Base-by-base conservation (phyloP, 2,888 invertebrate genomes). In the Calameuta idolon region DNA sequence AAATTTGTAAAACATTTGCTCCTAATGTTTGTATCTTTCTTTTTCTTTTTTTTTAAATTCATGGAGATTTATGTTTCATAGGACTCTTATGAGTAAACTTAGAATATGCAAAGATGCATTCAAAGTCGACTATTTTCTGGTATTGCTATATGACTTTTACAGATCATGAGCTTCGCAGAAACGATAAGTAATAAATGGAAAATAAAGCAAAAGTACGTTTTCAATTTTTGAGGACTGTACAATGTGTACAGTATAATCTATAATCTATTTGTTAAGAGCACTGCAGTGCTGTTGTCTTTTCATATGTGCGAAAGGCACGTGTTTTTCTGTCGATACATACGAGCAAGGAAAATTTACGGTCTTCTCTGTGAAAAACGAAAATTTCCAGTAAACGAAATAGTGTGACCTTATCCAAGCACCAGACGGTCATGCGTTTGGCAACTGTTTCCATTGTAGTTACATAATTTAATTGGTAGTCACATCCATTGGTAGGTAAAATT, bases 391-490 rank as follows among this genome's bases (percentile, higher is more conserved):
- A 23, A 71, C 12, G 15, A 30, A 15, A 71, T 71, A 23, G 71
- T 33, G 33, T 9, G 15, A 71, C 71, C 69, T 77, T 34, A 71
- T 68, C 68, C 35, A 69, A 69, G 34, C 55, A 55, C 15, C 9
- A 55, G 55, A 9, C 23, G 23, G 55, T 55, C 55, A 55, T 55
- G 23, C 55, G 9, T 55, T 55, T 2, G 23, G 23, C 55, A 55
- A 55, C 55, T 23, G 23, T 55, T 55, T 55, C 23, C 55, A 55
- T 55, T 55, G 15, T 34, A 12, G 55, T 77, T 69, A 75, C 69
- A 40, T 75, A 77, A 77, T 55, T 35, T 74, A 35, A 77, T 77
- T 75, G 71, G 77, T 77, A 77, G 69, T 77, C 77, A 55, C 4
- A 34, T 75, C 69, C 69, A n/a, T 34, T 77, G 37, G 69, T 34